phyloP scores from a whole-genome alignment of 2,113 vertebrate genomes.

The Saimiri boliviensis region DNA sequence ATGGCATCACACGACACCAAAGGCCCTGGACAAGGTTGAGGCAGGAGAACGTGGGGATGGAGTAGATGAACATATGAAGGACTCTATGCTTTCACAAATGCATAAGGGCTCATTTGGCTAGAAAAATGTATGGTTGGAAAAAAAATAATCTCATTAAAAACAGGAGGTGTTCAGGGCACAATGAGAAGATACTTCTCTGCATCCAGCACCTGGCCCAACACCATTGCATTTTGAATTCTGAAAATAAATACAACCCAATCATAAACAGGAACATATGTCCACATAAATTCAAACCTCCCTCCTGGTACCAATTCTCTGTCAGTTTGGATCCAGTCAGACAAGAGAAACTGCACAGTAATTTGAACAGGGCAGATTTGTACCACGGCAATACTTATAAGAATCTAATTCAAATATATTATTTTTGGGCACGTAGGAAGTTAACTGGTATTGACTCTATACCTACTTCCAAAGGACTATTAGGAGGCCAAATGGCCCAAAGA shows the following conservation, averaged over 20 bases:
- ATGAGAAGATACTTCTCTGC: background rate
- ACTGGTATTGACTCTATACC: accelerated
- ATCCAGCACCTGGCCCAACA: too few relatives aligned
- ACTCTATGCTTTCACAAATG: accelerated
- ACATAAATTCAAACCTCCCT: accelerated
- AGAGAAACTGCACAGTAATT: background rate
- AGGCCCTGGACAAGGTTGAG: background rate
- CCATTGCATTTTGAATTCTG: background rate
- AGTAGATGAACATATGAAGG: too few relatives aligned
- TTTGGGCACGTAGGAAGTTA: background rate
- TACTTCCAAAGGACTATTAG: background rate
- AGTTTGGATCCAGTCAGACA: background rate
- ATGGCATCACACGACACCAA: accelerated
- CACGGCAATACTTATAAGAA: background rate
- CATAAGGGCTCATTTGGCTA: accelerated
- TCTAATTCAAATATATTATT: accelerated
- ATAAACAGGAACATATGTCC: background rate
- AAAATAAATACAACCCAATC: too few relatives aligned
- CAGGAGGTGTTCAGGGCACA: accelerated
- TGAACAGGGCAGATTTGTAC: background rate
- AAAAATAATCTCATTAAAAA: background rate
- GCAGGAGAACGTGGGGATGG: accelerated
- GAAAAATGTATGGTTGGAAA: background rate
- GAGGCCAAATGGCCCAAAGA: accelerated
- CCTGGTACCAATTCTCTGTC: accelerated